Evolutionary conservation across 2,113 vertebrate species (phyloP).

Genomic region (Donacobius atricapilla): DNA sequence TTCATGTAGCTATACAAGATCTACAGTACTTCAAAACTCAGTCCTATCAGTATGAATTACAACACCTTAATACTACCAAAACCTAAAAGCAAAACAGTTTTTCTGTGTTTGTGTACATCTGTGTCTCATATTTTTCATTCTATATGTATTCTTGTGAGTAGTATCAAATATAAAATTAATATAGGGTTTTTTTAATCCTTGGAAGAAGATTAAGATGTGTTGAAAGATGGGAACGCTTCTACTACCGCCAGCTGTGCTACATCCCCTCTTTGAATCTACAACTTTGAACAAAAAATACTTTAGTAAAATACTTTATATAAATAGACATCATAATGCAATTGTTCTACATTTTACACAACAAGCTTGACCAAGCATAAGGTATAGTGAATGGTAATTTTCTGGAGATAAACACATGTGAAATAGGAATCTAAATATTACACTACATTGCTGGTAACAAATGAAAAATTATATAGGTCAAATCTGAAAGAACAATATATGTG

Average conservation of each 20-base stretch:
- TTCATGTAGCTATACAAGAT: not conserved
- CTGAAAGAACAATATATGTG: not conserved
- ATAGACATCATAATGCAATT: not conserved
- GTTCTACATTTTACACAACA: not conserved
- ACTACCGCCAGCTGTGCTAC: not conserved
- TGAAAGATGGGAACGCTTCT: not conserved
- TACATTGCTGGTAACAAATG: not conserved
- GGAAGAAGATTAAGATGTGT: not conserved
- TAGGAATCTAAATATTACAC: not conserved
- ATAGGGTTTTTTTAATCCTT: not conserved
- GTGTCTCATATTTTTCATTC: not conserved
- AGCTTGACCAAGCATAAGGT: not conserved
- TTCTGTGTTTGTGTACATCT: not conserved
- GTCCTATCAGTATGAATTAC: not conserved
- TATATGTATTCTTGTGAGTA: not conserved
- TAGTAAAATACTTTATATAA: not conserved
- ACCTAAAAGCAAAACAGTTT: not conserved
- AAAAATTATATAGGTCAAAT: not conserved
- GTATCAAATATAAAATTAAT: not conserved
- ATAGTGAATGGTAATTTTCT: not conserved
- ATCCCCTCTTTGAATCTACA: not conserved
- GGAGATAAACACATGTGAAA: not conserved
- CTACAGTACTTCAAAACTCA: not conserved
- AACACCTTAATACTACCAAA: not conserved
- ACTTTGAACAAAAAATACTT: not conserved